Percentiles rank a stretch among this genome's conserved stretches.
phyloP scores from a whole-genome alignment of 2,113 vertebrate genomes.

The Aspiorhynchus laticeps region DNA sequence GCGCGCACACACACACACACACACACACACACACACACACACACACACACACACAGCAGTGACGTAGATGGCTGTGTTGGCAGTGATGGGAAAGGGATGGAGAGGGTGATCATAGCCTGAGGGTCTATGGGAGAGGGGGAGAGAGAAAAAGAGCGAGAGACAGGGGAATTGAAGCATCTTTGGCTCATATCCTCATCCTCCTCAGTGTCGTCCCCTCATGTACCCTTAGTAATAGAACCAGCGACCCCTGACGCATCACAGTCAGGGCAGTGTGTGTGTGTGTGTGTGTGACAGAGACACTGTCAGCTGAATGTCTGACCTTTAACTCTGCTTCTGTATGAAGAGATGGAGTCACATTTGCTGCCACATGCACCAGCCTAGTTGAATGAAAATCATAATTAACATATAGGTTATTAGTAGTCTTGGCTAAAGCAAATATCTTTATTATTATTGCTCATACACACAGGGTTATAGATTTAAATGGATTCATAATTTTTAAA shows the following conservation, averaged over 20 bases:
- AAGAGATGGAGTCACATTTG: constrained; percentile 2
- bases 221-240: constrained; percentile 57
- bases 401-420: not conserved
- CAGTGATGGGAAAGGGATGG: constrained; percentile 56
- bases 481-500: not conserved
- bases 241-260: constrained; percentile 72
- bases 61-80: constrained; percentile 34
- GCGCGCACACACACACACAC: not conserved
- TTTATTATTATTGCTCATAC: not conserved
- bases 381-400: constrained; percentile 1
- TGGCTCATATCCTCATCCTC: constrained; percentile 32
- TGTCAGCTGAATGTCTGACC: constrained; percentile 33
- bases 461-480: not conserved
- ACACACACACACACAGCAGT: constrained; percentile 7
- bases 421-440: not conserved
- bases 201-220: constrained; percentile 46
- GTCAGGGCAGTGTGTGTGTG: constrained; percentile 67
- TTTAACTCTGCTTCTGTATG: not conserved
- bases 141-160: constrained; percentile 52
- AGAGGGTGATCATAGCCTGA: constrained; percentile 60
- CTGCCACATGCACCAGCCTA: not conserved
- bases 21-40: not conserved
- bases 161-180: constrained; percentile 46
- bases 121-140: not conserved
- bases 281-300: constrained; percentile 58